These are phyloP conservation scores for Oryzaephilus surinamensis DNA, from an alignment of 1,140 invertebrate genomes.

Conservation along the genomic window DNA sequence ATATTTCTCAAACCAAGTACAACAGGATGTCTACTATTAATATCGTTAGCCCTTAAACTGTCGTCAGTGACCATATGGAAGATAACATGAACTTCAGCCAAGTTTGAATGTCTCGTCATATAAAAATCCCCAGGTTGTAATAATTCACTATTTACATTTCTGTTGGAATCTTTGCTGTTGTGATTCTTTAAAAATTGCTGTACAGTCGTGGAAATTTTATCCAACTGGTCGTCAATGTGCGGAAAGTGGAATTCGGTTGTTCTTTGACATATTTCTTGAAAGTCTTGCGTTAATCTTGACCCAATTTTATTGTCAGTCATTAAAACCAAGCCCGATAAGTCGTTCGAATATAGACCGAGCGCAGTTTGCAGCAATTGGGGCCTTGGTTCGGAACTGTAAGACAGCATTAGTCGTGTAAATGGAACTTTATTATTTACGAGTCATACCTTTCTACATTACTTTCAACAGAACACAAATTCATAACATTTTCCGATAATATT, in stretches of 20 bases:
- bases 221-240: constrained; percentile 74
- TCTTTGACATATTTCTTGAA: constrained; percentile 49
- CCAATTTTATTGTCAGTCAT: constrained; percentile 70
- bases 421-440: constrained; percentile 26
- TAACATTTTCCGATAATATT: constrained; percentile 73
- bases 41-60: constrained; percentile 61
- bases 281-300: constrained; percentile 59
- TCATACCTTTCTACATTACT: constrained; percentile 47
- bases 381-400: constrained; percentile 45
- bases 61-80: constrained; percentile 90
- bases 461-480: constrained; percentile 70
- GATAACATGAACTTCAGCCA: constrained; percentile 86
- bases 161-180: constrained; percentile 16
- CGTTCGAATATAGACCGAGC: constrained; percentile 85
- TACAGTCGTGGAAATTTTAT: constrained; percentile 45
- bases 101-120: constrained; percentile 90
- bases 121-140: constrained; percentile 85
- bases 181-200: constrained; percentile 23
- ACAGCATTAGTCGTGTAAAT: constrained; percentile 8
- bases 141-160: constrained; percentile 38
- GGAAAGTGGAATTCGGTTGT: constrained; percentile 86
- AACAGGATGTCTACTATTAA: constrained; percentile 91
- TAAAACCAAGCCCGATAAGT: constrained; percentile 78
- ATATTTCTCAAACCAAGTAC: constrained; percentile 92
- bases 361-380: constrained; percentile 85